These are phyloP conservation scores for Spea bombifrons DNA, from an alignment of 2,113 vertebrate genomes.

Conservation along the genomic window DNA sequence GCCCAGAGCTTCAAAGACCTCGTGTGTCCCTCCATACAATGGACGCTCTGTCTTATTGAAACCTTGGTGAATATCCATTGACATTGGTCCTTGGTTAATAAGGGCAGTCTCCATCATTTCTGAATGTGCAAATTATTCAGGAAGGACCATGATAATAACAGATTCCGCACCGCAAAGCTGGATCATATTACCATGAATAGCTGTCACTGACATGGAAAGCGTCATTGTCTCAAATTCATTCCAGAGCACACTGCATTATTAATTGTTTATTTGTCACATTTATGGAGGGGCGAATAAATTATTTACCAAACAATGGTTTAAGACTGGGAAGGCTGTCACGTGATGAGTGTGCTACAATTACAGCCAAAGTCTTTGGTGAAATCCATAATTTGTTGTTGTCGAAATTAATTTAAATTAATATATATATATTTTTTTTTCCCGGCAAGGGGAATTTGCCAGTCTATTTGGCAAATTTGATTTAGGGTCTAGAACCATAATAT, in stretches of 20 bases:
- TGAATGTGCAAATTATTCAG: constrained; percentile 46
- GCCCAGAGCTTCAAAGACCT: constrained; percentile 40
- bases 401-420: constrained; percentile 21
- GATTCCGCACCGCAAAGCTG: constrained; percentile 1
- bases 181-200: constrained; percentile 26
- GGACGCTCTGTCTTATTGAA: constrained; percentile 26
- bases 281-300: not conserved
- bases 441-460: no score
- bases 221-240: not conserved
- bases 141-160: constrained; percentile 24
- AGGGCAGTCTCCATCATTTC: constrained; percentile 31
- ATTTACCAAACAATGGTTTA: not conserved
- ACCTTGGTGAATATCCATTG: constrained; percentile 39
- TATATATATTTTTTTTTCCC: not conserved
- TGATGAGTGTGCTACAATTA: not conserved
- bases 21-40: constrained; percentile 39
- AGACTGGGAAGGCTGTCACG: not conserved
- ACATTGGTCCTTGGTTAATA: constrained; percentile 21
- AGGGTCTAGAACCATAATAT: no score
- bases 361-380: not conserved
- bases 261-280: constrained; percentile 1
- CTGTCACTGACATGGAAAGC: not conserved
- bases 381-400: constrained; percentile 6
- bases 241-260: not conserved
- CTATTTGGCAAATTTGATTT: no score